Evolutionary conservation across 2,113 vertebrate genomes (phyloP), one percentile per base, ranked within the genome.

Genomic region (Catharus minimus): DNA sequence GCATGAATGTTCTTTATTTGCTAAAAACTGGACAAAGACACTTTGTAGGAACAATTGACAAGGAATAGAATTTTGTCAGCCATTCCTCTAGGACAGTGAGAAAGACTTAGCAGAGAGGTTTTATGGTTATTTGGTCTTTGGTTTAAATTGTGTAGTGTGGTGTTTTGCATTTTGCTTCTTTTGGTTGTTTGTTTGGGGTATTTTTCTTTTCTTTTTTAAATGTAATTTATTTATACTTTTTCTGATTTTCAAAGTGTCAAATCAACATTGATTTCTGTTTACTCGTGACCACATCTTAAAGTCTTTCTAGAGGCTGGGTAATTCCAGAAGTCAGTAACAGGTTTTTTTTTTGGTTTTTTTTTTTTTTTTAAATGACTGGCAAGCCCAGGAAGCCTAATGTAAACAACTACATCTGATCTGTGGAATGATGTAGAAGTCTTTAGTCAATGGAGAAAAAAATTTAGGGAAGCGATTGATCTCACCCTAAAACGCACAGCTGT

Each of bases 111-210:
- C 9, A 84, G 38, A 78, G 33, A 8, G 10, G 5, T 5, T 10
- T 11, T 20, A 23, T 43, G 4, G 1, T 10, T 38, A 36, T 36
- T 62, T 46, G 23, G 5, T 6, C 46, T 50, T 60, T 41, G 2
- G 36, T 73, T 71, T 26, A 90, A 26, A 33, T 32, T 43, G n/a
- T 68, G 7, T 36, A 81, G 10, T 32, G 21, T 76, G 26, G 4
- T 20, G 1, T 8, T 55, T 22, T 22, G 36, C 1, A 3, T 4
- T 50, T 26, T 2, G 5, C 13, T 3, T 14, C 33, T 17, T 41
- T 49, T 30, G 2, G 9, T 36, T 72, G 7, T 4, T n/a, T 22
- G 1, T 1, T 50, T 47, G 21, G 18, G 1, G 21, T 4, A 9
- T 44, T 11, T 11, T 47, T 11, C 17, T 53, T 14, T 47, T n/a